A percentile compares a stretch with the other conserved stretches of the same genome.
These are phyloP conservation scores for Dendrolimus houi DNA, from an alignment of 2,888 invertebrate genomes.

Conservation along the genomic window DNA sequence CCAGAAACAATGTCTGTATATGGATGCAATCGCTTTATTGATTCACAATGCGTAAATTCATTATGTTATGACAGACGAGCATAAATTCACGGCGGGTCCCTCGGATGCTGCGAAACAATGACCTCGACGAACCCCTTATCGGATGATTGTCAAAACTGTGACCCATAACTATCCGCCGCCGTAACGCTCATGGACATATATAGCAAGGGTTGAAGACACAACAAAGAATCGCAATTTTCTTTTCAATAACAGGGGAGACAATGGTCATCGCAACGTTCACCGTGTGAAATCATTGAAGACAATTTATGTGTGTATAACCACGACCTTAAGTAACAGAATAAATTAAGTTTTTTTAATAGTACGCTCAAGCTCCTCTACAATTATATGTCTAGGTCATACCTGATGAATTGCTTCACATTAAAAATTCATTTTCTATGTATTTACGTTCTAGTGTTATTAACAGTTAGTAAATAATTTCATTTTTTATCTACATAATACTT, in stretches of 20 bases:
- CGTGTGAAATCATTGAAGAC: slow-evolving; percentile 57
- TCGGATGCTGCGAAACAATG: slow-evolving; percentile 71
- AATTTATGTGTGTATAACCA: slow-evolving; percentile 21
- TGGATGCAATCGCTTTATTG: slow-evolving; percentile 70
- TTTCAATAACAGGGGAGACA: slow-evolving; percentile 58
- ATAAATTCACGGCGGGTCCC: slow-evolving; percentile 68
- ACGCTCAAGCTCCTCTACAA: slow-evolving; percentile 1
- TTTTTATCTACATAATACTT: not conserved
- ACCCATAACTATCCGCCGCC: slow-evolving; percentile 56
- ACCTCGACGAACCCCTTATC: slow-evolving; percentile 35
- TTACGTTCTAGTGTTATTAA: not conserved
- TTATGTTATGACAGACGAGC: slow-evolving; percentile 74
- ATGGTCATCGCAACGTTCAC: slow-evolving; percentile 58
- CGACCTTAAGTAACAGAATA: slow-evolving; percentile 28
- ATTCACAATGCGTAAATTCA: slow-evolving; percentile 73
- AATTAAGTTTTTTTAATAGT: slow-evolving; percentile 19
- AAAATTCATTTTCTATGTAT: not conserved
- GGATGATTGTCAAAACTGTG: slow-evolving; percentile 52
- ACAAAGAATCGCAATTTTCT: slow-evolving; percentile 57
- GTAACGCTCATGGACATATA: slow-evolving; percentile 54
- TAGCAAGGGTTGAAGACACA: slow-evolving; percentile 54
- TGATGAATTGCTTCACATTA: not conserved
- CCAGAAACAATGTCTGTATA: slow-evolving; percentile 63
- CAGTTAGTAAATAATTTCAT: not conserved
- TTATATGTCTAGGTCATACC: not conserved